These are phyloP conservation scores for Muscicapa comitata DNA, from an alignment of 2,797 vertebrate genomes.

Conservation along the genomic window DNA sequence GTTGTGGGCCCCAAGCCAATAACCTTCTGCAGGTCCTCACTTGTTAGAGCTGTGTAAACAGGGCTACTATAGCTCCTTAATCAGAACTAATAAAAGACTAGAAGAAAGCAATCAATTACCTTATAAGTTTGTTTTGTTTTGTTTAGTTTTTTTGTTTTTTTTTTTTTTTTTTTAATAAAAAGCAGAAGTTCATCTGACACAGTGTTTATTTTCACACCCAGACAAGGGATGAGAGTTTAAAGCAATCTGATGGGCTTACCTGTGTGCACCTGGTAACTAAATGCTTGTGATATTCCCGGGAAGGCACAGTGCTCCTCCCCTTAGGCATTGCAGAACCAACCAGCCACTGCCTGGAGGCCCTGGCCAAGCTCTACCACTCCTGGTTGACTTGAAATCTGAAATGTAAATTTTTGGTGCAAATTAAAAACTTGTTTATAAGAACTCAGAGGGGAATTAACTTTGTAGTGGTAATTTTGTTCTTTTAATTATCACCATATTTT, in stretches of 20 bases:
- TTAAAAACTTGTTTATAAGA: constrained; percentile 56
- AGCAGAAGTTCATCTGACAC: constrained; percentile 37
- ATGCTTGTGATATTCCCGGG: neutral
- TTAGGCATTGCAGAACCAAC: neutral
- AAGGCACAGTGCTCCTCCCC: neutral
- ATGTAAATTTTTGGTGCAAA: constrained; percentile 59
- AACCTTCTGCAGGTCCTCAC: constrained; percentile 72
- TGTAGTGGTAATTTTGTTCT: constrained; percentile 38
- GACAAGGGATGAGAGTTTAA: neutral
- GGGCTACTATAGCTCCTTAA: constrained; percentile 63
- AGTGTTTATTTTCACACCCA: neutral
- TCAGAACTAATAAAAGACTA: constrained; percentile 70
- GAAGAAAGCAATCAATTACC: constrained; percentile 71
- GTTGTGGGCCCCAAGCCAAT: constrained; percentile 69
- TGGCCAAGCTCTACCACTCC: neutral
- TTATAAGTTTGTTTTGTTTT: constrained; percentile 25
- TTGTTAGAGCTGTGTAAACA: constrained; percentile 75
- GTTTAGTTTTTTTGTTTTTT: neutral
- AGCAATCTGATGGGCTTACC: neutral
- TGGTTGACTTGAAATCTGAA: constrained; percentile 37
- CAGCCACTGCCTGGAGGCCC: neutral
- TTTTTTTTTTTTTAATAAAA: constrained; percentile 18
- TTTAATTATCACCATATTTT: constrained; percentile 59
- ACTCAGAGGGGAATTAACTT: constrained; percentile 51
- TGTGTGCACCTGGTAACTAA: neutral